Percentiles rank a stretch among this genome's conserved stretches.
These are phyloP conservation scores for Dissostichus mawsoni DNA, from an alignment of 2,113 vertebrate genomes.

Conservation along the genomic window DNA sequence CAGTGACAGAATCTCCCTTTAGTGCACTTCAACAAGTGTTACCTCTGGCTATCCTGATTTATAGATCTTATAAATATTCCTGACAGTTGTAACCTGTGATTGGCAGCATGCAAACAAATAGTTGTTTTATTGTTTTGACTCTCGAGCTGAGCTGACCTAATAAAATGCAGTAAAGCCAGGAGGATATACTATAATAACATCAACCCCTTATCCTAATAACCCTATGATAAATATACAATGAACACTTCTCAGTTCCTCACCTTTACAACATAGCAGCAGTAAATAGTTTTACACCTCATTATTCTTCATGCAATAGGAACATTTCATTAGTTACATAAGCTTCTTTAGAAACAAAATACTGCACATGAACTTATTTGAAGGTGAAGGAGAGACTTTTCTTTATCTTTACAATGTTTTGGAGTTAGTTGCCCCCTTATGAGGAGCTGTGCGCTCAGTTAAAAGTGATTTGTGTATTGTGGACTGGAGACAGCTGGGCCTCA, in stretches of 20 bases:
- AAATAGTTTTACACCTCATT: background rate
- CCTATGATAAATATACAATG: background rate
- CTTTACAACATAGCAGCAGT: background rate
- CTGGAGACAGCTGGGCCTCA: background rate
- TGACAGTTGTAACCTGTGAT: conserved; percentile 2
- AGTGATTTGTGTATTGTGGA: background rate
- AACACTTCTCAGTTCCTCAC: background rate
- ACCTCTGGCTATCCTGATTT: background rate
- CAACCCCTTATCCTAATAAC: background rate
- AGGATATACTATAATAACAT: background rate
- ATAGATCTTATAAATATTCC: background rate
- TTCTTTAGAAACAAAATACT: conserved; percentile 1
- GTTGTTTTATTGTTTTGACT: background rate
- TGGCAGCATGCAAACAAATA: background rate
- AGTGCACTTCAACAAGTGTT: background rate
- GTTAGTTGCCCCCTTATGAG: background rate
- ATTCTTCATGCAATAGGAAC: background rate
- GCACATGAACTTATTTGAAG: background rate
- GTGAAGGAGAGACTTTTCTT: background rate
- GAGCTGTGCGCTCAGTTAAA: background rate
- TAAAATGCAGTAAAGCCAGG: background rate
- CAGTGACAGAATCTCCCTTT: background rate
- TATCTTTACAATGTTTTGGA: background rate
- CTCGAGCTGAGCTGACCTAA: background rate
- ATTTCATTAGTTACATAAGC: background rate